phyloP scores from a whole-genome alignment of 1,140 invertebrate species.

The Heterodera schachtii region DNA sequence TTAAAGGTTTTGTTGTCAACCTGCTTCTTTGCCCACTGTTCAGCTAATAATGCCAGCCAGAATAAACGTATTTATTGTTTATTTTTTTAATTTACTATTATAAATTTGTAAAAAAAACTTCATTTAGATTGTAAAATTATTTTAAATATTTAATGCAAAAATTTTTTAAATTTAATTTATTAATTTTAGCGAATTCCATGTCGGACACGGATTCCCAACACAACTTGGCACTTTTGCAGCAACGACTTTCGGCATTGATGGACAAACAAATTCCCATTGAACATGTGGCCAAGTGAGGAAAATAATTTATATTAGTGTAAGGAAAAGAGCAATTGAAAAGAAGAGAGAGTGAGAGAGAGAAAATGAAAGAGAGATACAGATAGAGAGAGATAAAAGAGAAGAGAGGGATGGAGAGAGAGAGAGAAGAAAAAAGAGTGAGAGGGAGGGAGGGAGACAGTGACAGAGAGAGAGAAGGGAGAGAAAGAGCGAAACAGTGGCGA shows the following conservation, averaged over 20 bases:
- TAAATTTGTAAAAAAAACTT: no score
- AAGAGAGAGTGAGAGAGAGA: no score
- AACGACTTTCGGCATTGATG: constrained; percentile 59
- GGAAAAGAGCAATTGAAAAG: neutral
- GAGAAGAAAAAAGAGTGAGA: no score
- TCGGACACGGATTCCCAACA: constrained; percentile 49
- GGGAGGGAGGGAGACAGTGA: no score
- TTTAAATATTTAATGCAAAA: neutral
- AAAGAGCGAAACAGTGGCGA: no score
- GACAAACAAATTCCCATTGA: constrained; percentile 62
- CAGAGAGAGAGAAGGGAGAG: no score
- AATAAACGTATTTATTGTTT: constrained; percentile 13
- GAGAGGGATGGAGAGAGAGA: no score
- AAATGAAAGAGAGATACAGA: no score
- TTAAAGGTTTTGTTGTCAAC: constrained; percentile 49
- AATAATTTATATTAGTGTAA: neutral
- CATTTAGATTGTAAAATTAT: no score
- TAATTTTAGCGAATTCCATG: constrained; percentile 31
- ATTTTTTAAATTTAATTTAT: neutral
- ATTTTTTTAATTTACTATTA: neutral
- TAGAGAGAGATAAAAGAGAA: no score
- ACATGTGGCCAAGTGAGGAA: constrained; percentile 46
- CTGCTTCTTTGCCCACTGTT: constrained; percentile 56
- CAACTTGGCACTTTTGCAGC: constrained; percentile 58
- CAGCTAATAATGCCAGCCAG: constrained; percentile 16